phyloP scores from a whole-genome alignment of 2,113 vertebrate genomes.

The Heterochromis multidens region DNA sequence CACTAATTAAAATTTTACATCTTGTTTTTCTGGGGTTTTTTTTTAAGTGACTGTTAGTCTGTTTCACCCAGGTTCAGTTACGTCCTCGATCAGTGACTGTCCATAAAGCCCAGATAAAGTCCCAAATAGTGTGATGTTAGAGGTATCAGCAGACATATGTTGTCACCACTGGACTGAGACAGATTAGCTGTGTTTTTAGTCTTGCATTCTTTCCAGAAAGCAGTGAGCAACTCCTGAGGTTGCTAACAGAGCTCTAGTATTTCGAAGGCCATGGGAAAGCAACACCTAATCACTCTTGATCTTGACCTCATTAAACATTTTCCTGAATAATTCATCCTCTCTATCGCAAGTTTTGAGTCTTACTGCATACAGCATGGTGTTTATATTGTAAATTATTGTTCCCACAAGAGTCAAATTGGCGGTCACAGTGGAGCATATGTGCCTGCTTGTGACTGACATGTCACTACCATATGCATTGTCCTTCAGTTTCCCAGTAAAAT shows the following conservation, averaged over 20 bases:
- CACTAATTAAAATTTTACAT: not conserved
- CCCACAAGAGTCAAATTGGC: not conserved
- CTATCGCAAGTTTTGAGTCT: not conserved
- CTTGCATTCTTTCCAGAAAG: not conserved
- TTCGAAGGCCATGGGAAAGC: not conserved
- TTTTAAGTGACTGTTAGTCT: not conserved
- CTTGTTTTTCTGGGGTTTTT: not conserved
- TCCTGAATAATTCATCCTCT: not conserved
- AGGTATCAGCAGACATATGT: not conserved
- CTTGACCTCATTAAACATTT: not conserved
- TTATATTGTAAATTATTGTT: not conserved
- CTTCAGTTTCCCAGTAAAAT: not conserved
- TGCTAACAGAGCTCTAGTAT: not conserved
- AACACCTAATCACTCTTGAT: not conserved
- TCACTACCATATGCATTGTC: not conserved
- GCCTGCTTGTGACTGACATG: not conserved
- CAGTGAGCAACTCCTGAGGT: not conserved
- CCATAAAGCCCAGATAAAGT: not conserved
- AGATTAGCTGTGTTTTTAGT: not conserved
- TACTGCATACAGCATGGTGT: not conserved
- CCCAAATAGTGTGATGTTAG: not conserved
- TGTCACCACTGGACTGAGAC: not conserved
- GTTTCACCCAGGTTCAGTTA: not conserved
- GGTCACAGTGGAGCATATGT: not conserved
- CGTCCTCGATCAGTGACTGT: not conserved